Evolutionary conservation across 2,113 vertebrate species (phyloP).

Genomic region (Todiramphus saurophagus): DNA sequence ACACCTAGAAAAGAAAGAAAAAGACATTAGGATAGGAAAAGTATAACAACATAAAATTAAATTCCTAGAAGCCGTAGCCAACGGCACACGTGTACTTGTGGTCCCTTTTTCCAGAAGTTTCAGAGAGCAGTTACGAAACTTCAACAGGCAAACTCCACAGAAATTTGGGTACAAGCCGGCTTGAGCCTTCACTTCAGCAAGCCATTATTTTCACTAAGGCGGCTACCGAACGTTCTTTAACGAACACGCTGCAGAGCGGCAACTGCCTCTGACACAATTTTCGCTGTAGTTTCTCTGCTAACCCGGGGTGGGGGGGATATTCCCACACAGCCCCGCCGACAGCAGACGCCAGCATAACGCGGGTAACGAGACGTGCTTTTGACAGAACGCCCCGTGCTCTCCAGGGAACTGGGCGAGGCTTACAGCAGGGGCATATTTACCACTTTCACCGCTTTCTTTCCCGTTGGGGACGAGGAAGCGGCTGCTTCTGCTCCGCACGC

Average conservation of each 20-base stretch:
- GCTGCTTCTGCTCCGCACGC: background rate
- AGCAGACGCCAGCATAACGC: accelerated
- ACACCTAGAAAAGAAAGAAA: slow-evolving; percentile 79
- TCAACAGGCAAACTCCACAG: background rate
- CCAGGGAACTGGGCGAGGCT: accelerated
- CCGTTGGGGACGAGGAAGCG: accelerated
- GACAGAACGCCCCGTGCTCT: accelerated
- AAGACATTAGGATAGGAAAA: background rate
- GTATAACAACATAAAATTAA: background rate
- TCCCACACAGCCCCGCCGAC: too few relatives aligned
- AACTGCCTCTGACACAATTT: background rate
- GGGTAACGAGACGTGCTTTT: accelerated
- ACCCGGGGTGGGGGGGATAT: too few relatives aligned
- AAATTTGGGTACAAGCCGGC: too few relatives aligned
- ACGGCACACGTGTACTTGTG: accelerated
- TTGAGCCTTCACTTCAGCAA: background rate
- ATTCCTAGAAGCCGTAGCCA: background rate
- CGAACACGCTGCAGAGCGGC: accelerated
- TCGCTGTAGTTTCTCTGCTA: background rate
- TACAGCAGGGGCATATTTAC: accelerated
- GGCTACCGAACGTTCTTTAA: accelerated
- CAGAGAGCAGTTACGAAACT: accelerated
- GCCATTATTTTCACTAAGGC: accelerated
- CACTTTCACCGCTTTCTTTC: accelerated
- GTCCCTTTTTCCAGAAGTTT: background rate